A percentile compares a stretch with the other conserved stretches of the same genome.
Conservation (phyloP, 2,113 vertebrate species). For the Sinocyclocheilus rhinocerous region DNA sequence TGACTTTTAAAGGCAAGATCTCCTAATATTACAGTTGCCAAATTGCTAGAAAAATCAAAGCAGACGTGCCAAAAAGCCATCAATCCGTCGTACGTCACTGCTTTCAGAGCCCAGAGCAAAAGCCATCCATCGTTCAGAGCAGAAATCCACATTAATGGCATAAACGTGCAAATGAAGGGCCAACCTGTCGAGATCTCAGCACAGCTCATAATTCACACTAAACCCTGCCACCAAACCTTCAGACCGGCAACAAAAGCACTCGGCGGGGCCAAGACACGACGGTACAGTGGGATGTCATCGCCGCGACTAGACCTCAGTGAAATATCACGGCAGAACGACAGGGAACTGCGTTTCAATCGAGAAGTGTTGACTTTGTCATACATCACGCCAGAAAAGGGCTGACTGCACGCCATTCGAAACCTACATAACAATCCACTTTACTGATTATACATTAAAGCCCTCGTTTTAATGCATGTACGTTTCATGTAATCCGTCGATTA, state of each 20-base stretch:
- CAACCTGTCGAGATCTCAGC: neutral
- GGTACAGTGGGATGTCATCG: neutral
- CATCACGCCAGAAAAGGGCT: neutral
- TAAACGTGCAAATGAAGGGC: slow-evolving; percentile 6
- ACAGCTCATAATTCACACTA: neutral
- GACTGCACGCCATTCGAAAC: neutral
- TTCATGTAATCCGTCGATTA: neutral
- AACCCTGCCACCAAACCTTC: neutral
- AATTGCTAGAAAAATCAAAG: neutral
- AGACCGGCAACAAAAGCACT: neutral
- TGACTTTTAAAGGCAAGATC: neutral
- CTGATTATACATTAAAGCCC: neutral
- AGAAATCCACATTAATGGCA: slow-evolving; percentile 6
- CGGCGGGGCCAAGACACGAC: neutral
- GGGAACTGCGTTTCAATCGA: neutral
- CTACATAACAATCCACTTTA: neutral
- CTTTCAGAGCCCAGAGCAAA: neutral
- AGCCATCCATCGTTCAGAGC: neutral
- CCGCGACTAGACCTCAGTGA: neutral
- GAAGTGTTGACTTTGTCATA: neutral
- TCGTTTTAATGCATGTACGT: neutral
- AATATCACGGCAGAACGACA: neutral
- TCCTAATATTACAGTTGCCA: neutral
- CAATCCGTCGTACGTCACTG: neutral
- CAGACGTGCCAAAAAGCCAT: neutral